These are phyloP conservation scores for Sipha maydis DNA, from an alignment of 2,888 invertebrate genomes.

Conservation along the genomic window DNA sequence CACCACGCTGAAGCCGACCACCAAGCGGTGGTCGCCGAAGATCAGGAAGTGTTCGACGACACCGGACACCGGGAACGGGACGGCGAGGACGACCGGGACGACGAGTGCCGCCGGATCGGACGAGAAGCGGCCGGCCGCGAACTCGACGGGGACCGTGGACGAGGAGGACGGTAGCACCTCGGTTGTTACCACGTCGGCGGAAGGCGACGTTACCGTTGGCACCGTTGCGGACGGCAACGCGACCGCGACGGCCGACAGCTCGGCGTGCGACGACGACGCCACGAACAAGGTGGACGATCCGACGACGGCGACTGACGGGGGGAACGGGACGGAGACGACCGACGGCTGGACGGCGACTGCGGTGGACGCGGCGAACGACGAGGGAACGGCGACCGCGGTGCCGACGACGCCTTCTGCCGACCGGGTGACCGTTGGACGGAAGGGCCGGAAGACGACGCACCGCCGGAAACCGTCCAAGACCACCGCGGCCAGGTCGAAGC, in stretches of 20 bases:
- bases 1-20: slow-evolving; percentile 10
- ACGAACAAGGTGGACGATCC: background rate
- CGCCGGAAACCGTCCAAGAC: background rate
- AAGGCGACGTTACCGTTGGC: no score
- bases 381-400: background rate
- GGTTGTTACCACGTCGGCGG: no score
- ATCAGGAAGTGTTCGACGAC: background rate
- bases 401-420: no score
- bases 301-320: background rate
- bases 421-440: no score
- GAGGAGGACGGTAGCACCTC: background rate
- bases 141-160: background rate
- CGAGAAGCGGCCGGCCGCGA: no score
- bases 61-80: background rate
- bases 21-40: slow-evolving; percentile 39
- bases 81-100: background rate
- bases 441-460: no score
- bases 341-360: background rate
- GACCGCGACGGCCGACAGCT: no score
- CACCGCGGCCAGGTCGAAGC: background rate
- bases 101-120: background rate
- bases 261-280: background rate
- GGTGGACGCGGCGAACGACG: background rate
- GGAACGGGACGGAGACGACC: background rate
- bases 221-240: no score